phyloP scores from a whole-genome alignment of 2,888 invertebrate genomes.

The Anodontia alba region DNA sequence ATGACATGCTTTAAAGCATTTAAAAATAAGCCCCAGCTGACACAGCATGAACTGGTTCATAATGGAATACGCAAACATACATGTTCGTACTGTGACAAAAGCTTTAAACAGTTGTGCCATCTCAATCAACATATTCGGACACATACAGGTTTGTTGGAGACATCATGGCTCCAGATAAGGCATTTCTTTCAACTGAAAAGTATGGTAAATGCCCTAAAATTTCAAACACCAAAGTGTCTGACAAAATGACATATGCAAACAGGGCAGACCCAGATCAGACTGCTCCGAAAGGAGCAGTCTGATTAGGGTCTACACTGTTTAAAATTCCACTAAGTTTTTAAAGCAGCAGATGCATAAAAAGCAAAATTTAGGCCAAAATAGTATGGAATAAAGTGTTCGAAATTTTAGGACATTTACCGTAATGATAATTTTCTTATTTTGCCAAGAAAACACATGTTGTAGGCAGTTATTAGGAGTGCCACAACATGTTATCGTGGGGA shows the following conservation, averaged over 20 bases:
- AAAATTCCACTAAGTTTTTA: too few relatives aligned
- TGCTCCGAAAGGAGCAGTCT: neutral
- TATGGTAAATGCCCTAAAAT: neutral
- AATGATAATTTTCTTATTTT: too few relatives aligned
- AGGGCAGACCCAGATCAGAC: neutral
- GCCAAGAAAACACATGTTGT: too few relatives aligned
- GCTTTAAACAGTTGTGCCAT: conserved; percentile 98
- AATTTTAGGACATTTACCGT: too few relatives aligned
- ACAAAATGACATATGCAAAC: neutral
- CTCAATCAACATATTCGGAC: conserved; percentile 98
- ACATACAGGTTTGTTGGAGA: conserved; percentile 91
- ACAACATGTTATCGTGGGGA: too few relatives aligned
- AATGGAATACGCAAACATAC: conserved; percentile 99
- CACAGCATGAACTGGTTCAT: conserved; percentile 98
- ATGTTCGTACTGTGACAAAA: conserved; percentile 97
- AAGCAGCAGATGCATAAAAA: too few relatives aligned
- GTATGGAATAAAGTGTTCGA: too few relatives aligned
- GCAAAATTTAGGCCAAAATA: too few relatives aligned
- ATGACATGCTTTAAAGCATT: conserved; percentile 99
- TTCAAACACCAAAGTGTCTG: neutral
- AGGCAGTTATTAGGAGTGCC: too few relatives aligned
- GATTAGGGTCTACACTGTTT: neutral
- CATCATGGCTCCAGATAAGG: too few relatives aligned
- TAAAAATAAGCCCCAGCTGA: conserved; percentile 98
- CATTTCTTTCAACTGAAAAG: too few relatives aligned